Base-by-base conservation (phyloP, 2,113 vertebrate species). In the Anthoscopus minutus region DNA sequence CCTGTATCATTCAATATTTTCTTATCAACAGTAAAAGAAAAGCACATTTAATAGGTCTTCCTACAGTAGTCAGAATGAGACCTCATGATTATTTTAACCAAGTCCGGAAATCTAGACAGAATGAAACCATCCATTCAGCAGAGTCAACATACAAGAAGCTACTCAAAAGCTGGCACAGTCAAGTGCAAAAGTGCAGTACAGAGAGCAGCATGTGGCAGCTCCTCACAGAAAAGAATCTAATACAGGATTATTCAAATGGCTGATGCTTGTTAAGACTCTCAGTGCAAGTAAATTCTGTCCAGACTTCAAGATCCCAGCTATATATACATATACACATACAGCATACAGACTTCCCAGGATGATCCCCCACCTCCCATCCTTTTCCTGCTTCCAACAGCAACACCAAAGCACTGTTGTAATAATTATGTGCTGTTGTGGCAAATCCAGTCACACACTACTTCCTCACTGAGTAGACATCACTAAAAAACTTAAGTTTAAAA, bases 291-390 rank as follows among this genome's bases (percentile, higher is more conserved):
- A 86, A 70, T 65, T 81, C 89, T 66, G 37, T 38, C 17, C 54
- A 48, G 71, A 92, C 50, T 77, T 53, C n/a, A 25, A 74, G 35
- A 35, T 61, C 25, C 25, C 31, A 61, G 7, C 35, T 56, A 50
- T 22, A 73, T 7, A 28, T 28, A 56, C 2, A 76, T 8, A 24
- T 3, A 60, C 2, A 33, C 4, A 60, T 0, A 42, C 0, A 48
- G 35, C 31, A 57, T 4, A 5, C 12, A 10, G 11, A 31, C 24
- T 76, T 65, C 24, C 61, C 30, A 33, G 50, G n/a, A 89, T 24
- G 27, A 71, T 57, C n/a, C 4, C 15, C 10, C 12, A 12, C 40
- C 64, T 86, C 6, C 35, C 30, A 60, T 22, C 11, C 10, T 48
- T 79, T 45, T 77, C 10, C n/a, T 57, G 31, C 9, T 23, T 57